Evolutionary conservation across 37 sponge, comb jelly and placozoan genomes (phyloP), one percentile per base, ranked within the genome.

Genomic region (Ianthella basta): DNA sequence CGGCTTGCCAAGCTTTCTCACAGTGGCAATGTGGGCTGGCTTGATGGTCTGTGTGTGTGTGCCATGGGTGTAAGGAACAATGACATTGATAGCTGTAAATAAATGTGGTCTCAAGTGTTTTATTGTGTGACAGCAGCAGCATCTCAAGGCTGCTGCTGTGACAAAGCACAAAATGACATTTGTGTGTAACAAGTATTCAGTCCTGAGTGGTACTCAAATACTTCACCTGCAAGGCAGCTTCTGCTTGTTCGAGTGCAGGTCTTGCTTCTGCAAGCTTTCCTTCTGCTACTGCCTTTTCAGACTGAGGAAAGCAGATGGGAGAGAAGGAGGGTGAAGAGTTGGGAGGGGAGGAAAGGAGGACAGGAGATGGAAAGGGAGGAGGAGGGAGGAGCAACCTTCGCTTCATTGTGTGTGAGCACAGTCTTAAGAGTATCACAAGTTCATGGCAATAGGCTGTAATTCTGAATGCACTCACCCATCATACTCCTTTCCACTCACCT

Each of bases 171-270:
- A 44, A 44, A 8, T 44, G 50, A 8, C 8, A 44, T 44, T 44
- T 44, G 50, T n/a, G n/a, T n/a, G n/a, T 8, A 44, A 8, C 50
- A 3, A 10, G 50, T 10, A 3, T 44, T 44, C 50, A 44, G 50
- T 44, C 50, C 50, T 8, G 8, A 44, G 6, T n/a, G n/a, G n/a
- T 44, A 44, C 50, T 10, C 50, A 44, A 44, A 3, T 10, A 44
- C 50, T 44, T 44, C 34, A 75, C 78, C 78, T 75, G 86, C 59
- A 99, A 90, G 20, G 99, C 99, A 35, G 89, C 88, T 84, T 99
- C 99, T 39, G 99, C 99, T 82, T 97, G 92, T 66, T 95, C 91
- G 25, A 99, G 79, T 6, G 99, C 99, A 50, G 99, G 99, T 84
- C 84, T 87, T 23, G 99, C 99, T 82, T 84, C 84, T 55, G 89